Percentiles rank a stretch among this genome's conserved stretches.
These are phyloP conservation scores for Nylanderia fulva DNA, from an alignment of 1,140 invertebrate species.

Conservation along the genomic window DNA sequence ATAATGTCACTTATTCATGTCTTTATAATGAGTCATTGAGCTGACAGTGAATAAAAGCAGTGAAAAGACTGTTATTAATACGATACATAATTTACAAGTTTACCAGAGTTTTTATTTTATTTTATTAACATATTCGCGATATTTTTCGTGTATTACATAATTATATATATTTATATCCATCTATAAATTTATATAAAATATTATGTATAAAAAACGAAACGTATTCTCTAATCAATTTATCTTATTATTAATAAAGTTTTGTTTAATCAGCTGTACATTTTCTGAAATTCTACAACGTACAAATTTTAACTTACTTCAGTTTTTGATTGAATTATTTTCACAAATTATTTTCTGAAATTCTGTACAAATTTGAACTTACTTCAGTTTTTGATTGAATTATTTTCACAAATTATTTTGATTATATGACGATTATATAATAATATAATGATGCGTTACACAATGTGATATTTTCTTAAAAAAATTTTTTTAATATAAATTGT, in stretches of 20 bases:
- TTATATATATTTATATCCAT: neutral
- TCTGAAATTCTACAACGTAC: too few relatives aligned
- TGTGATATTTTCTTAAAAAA: neutral
- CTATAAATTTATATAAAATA: neutral
- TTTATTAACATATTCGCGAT: neutral
- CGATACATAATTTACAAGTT: neutral
- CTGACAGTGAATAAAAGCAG: neutral
- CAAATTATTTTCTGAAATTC: too few relatives aligned
- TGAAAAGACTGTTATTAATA: constrained; percentile 1
- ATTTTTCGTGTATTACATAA: neutral
- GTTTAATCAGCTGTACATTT: constrained; percentile 21
- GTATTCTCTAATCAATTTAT: neutral
- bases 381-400: neutral
- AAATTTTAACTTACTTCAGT: too few relatives aligned
- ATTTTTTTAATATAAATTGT: neutral
- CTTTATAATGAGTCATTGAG: constrained; percentile 10
- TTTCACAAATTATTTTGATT: neutral
- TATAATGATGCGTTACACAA: neutral
- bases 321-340: too few relatives aligned
- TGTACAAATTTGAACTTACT: neutral
- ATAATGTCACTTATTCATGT: too few relatives aligned
- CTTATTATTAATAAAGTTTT: neutral
- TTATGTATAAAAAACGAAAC: neutral
- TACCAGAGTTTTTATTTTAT: neutral
- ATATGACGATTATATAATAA: neutral